Evolutionary conservation across 2,888 invertebrate genomes (phyloP), one percentile per base, ranked within the genome.

Genomic region (Alitta virens): DNA sequence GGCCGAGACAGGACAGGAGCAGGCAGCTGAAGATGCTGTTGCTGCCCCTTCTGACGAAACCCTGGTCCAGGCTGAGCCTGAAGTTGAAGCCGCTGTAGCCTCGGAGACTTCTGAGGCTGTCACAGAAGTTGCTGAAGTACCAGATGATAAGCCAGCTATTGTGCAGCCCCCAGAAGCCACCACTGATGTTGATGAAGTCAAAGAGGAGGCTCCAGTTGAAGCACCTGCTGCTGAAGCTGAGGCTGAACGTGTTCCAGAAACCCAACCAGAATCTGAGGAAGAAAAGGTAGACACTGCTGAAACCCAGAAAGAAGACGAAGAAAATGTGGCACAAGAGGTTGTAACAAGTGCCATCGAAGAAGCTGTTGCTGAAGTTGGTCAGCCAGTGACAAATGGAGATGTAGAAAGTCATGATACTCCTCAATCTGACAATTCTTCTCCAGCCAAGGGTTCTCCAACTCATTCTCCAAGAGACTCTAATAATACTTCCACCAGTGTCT

Each of bases 41-140:
- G 23, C 49, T 23, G 49, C 16, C 5, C 23, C 49, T 23, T 3
- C 18, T 21, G 49, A 49, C 5, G 23, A 23, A 9, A 9, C 49
- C 18, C 49, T 16, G 9, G 73, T 74, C 52, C 74, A 75, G 54
- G 72, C 68, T 50, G 72, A 74, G 53, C 55, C 65, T 2, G 65
- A 68, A 3, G 68, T 64, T 33, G 63, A 69, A 5, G 65, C 65
- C 1, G 33, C 25, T 25, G 26, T 25, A 26, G 52, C 23, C 16
- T 52, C 25, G 24, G n/a, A 52, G 24, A 23, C 52, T 26, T 24
- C 52, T 21, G 33, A 33, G 33, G 33, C 33, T 33, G 33, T 7
- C 33, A 33, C 5, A 12, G 33, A 33, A 33, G 33, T 33, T 12
- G 33, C 33, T 33, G 33, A 33, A 33, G 33, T 12, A 33, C 33